Base-by-base conservation (phyloP, 2,888 invertebrate genomes). In the Hesperia comma region DNA sequence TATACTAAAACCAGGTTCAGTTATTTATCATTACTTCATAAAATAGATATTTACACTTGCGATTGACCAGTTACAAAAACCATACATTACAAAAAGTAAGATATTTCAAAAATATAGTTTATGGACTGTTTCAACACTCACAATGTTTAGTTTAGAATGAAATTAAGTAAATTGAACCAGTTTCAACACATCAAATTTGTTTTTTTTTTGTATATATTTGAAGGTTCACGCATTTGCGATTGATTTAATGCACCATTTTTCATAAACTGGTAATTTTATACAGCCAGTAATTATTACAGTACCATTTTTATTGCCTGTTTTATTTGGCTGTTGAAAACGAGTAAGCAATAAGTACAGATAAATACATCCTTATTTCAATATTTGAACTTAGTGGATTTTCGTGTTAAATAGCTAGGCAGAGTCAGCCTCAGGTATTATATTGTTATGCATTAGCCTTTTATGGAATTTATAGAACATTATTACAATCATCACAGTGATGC, bases 1-100 rank as follows among this genome's bases (percentile, higher is more conserved):
- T 70, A 71, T 70, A 70, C 66, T 71, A 71, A 70, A 69, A 69
- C 71, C 72, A 75, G 70, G 43, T 61, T 67, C 55, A 57, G 60
- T 55, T 55, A 17, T 61, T 71, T 74, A 71, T 63, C 70, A 55
- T 69, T 69, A 71, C 55, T 61, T 70, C 67, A 58, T 69, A 68
- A 68, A 67, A 70, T 68, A 71, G 61, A 71, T 74, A 75, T 75
- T 75, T 76, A 76, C 73, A 75, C 55, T 70, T 71, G 61, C 68
- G 32, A 33, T 51, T 55, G 63, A 64, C 66, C 15, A 64, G 49
- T 64, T 51, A 57, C 41, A 53, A 53, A 58, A 46, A 58, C 40
- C 51, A 53, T 64, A 69, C 58, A 70, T 69, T 71, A 71, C 68
- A 69, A 68, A 67, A 69, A 68, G 55, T 68, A 70, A 57, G 58